Evolutionary conservation across 1,140 invertebrate genomes (phyloP).

Genomic region (Mercenaria mercenaria): DNA sequence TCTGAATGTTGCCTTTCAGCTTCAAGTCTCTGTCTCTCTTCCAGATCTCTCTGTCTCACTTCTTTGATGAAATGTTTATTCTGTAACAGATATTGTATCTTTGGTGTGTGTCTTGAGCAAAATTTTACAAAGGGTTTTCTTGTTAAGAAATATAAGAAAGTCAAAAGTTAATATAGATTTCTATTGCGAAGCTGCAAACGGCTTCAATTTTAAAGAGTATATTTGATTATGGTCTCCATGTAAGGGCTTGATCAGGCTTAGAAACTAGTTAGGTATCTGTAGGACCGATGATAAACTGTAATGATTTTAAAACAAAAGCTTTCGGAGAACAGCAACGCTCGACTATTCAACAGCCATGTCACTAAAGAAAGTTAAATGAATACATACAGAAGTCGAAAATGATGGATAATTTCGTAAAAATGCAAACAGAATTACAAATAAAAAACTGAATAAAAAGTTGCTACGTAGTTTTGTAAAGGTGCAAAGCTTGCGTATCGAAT

Average conservation of each 20-base stretch:
- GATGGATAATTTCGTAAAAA: too few species aligned
- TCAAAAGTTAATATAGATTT: background rate
- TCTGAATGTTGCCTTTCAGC: background rate
- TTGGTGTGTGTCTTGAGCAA: background rate
- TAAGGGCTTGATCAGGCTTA: background rate
- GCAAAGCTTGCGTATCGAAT: too few species aligned
- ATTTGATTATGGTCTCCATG: background rate
- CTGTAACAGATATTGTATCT: background rate
- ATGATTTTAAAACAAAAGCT: too few species aligned
- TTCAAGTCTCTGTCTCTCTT: constrained; percentile 29
- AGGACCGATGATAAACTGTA: too few species aligned
- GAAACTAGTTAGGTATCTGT: too few species aligned
- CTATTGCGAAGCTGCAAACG: background rate
- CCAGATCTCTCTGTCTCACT: background rate
- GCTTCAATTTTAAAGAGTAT: background rate
- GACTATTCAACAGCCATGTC: too few species aligned
- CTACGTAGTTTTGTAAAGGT: too few species aligned
- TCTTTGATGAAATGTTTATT: constrained; percentile 48
- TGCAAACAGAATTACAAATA: too few species aligned
- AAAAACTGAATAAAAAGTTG: too few species aligned
- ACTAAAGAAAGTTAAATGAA: too few species aligned
- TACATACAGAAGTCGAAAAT: too few species aligned
- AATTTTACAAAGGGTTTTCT: background rate
- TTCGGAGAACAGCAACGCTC: too few species aligned
- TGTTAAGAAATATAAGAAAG: background rate